Conservation (phyloP, 2,888 invertebrate genomes). For the Apodemia zela region DNA sequence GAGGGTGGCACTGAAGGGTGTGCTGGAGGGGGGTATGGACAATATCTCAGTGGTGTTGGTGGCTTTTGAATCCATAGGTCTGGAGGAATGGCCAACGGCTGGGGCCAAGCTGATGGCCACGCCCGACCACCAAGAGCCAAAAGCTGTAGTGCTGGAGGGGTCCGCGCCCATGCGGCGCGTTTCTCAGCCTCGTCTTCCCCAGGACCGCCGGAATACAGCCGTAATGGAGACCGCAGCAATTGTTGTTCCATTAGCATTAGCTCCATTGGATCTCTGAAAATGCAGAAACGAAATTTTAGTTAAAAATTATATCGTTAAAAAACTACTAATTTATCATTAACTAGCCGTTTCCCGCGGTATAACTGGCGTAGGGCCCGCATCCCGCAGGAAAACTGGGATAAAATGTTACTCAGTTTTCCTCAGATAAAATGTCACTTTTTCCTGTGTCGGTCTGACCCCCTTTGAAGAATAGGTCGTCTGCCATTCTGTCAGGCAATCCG, state of each 20-base stretch:
- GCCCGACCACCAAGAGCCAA: slow-evolving; percentile 84
- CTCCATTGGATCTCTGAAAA: slow-evolving; percentile 89
- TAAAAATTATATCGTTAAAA: neutral
- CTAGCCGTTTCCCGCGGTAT: too few species aligned
- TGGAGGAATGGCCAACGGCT: slow-evolving; percentile 91
- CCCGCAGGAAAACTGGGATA: too few species aligned
- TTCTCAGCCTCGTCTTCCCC: slow-evolving; percentile 80
- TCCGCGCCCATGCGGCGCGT: slow-evolving; percentile 76
- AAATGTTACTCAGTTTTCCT: too few species aligned
- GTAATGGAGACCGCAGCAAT: slow-evolving; percentile 83
- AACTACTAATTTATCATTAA: too few species aligned
- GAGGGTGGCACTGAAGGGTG: slow-evolving; percentile 47
- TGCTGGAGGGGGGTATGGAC: slow-evolving; percentile 81
- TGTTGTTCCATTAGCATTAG: slow-evolving; percentile 89
- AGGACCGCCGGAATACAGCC: slow-evolving; percentile 83
- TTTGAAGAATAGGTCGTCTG: too few species aligned
- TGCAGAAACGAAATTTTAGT: slow-evolving; percentile 18
- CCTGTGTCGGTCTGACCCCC: too few species aligned
- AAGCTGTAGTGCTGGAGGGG: slow-evolving; percentile 67
- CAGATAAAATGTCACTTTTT: too few species aligned
- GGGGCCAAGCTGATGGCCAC: slow-evolving; percentile 90
- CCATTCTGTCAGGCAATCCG: too few species aligned
- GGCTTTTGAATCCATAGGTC: slow-evolving; percentile 97
- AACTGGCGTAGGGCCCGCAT: too few species aligned
- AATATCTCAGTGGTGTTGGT: slow-evolving; percentile 77